Evolutionary conservation across 2,797 vertebrate genomes (phyloP).

Genomic region (Carduelis carduelis): DNA sequence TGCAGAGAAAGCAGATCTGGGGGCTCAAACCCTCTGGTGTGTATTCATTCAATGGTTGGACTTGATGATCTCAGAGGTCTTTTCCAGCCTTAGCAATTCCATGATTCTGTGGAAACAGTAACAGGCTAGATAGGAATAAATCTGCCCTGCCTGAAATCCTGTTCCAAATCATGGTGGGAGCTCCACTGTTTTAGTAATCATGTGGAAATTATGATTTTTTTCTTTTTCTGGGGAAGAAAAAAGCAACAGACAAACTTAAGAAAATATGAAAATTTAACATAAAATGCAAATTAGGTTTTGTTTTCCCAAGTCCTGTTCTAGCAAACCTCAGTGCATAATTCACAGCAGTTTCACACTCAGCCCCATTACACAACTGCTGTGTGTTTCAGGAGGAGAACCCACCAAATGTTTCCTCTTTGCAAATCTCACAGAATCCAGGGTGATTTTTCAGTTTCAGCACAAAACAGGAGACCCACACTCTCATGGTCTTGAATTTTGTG

Average conservation of each 20-base stretch:
- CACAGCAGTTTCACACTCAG: neutral
- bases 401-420: neutral
- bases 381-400: neutral
- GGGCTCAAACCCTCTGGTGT: neutral
- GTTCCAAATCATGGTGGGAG: neutral
- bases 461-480: neutral
- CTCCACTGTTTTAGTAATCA: neutral
- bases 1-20: neutral
- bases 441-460: neutral
- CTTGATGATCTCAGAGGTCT: neutral
- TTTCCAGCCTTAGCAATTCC: neutral
- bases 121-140: neutral
- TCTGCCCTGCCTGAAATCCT: neutral
- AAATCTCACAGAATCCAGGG: neutral
- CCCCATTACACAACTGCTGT: neutral
- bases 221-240: neutral
- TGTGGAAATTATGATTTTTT: neutral
- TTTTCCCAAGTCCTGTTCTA: neutral
- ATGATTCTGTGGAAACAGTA: neutral
- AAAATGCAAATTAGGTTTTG: neutral
- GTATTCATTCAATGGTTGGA: fast-evolving
- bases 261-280: neutral
- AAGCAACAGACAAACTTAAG: neutral
- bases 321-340: neutral
- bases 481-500: neutral